These are phyloP conservation scores for Acanthurus leucopareius DNA, from an alignment of 2,797 vertebrate genomes.

Conservation along the genomic window DNA sequence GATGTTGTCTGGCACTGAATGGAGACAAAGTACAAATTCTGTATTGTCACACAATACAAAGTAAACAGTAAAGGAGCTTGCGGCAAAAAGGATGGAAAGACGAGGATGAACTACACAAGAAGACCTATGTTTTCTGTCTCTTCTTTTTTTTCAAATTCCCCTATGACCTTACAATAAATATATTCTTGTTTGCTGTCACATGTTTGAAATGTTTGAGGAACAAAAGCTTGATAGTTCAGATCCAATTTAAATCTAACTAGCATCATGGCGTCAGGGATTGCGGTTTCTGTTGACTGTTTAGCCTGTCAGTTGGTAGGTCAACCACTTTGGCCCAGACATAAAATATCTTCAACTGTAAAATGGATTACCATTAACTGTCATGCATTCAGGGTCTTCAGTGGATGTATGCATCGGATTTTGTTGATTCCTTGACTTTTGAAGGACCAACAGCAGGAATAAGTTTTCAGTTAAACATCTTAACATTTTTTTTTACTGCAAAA, in stretches of 20 bases:
- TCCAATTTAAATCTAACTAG: neutral
- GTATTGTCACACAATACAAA: neutral
- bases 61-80: neutral
- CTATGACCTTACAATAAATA: neutral
- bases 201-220: neutral
- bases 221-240: neutral
- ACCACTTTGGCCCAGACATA: neutral
- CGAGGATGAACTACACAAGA: neutral
- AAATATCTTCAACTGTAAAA: neutral
- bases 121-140: neutral
- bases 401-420: neutral
- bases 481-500: neutral
- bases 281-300: neutral
- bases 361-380: neutral
- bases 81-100: neutral
- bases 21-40: conserved; percentile 27
- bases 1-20: conserved; percentile 20
- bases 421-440: neutral
- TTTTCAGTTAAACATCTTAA: neutral
- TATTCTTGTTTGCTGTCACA: neutral
- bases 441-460: neutral
- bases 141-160: neutral
- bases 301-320: neutral
- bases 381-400: too few relatives aligned
- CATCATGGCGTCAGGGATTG: neutral